phyloP scores from a whole-genome alignment of 2,888 invertebrate species.

The Sarcophaga carnaria region DNA sequence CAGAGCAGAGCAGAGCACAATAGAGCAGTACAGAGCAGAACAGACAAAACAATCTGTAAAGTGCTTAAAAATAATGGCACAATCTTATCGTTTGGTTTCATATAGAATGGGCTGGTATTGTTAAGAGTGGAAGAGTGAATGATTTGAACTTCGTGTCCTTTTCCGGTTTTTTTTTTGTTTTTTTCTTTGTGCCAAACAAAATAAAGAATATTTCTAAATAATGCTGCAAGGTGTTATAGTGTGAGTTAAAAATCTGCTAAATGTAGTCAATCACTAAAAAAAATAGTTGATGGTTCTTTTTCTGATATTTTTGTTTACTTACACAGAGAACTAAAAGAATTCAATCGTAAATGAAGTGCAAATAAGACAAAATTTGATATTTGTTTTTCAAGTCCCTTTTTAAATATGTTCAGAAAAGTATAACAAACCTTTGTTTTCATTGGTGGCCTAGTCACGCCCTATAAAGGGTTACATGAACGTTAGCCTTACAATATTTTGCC shows the following conservation, averaged over 20 bases:
- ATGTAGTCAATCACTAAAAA: slow-evolving; percentile 60
- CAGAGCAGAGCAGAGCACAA: too few relatives aligned
- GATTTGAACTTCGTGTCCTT: slow-evolving; percentile 81
- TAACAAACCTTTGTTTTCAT: too few relatives aligned
- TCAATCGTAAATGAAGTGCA: neutral
- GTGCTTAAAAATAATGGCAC: slow-evolving; percentile 55
- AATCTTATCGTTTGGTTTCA: slow-evolving; percentile 24
- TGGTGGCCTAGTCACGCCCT: too few relatives aligned
- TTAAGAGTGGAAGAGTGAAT: slow-evolving; percentile 69
- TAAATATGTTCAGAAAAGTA: too few relatives aligned
- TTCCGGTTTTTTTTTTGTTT: too few relatives aligned
- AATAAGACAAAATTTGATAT: too few relatives aligned
- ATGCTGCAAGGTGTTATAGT: slow-evolving; percentile 69
- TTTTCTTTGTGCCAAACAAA: slow-evolving; percentile 56
- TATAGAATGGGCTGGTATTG: neutral
- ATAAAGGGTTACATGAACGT: too few relatives aligned
- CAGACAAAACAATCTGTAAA: slow-evolving; percentile 50
- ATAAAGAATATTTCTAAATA: slow-evolving; percentile 55
- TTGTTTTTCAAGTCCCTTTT: too few relatives aligned
- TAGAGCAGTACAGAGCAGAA: neutral
- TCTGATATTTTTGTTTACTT: slow-evolving; percentile 20
- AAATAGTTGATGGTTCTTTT: slow-evolving; percentile 18
- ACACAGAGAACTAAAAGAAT: slow-evolving; percentile 23
- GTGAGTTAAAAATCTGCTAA: slow-evolving; percentile 65
- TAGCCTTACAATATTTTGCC: too few relatives aligned